Evolutionary conservation across 2,888 invertebrate species (phyloP), one percentile per base, ranked within the genome.

Genomic region (Cephus pulcher): DNA sequence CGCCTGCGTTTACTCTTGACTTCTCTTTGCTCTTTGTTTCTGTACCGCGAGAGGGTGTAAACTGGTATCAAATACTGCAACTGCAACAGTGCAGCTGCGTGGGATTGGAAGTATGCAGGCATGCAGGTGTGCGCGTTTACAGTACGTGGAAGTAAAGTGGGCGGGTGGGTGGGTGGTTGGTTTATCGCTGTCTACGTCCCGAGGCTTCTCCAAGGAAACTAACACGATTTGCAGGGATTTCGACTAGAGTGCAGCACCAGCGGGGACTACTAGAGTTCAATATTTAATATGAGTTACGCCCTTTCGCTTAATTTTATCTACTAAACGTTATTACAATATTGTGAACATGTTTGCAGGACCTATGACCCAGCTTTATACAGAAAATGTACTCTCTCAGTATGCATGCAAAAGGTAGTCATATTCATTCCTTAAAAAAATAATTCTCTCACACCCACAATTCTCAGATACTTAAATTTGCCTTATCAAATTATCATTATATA

Each of bases 361-460:
- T 85, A 86, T 86, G 86, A 87, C 84, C 84, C 85, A 85, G 85
- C 86, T 87, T 87, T 86, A 83, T 87, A 87, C 85, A 86, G 85
- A 85, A 82, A 87, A 86, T 87, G 84, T 86, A 56, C 56, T 56
- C 86, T 86, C 85, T 86, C 85, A 86, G 84, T 85, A 87, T 87
- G 86, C 86, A 87, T 87, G 86, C 83, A 79, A 86, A 87, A 87
- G 87, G 87, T 87, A 87, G 87, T 86, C 80, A 78, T 85, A 76
- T 71, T 84, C 80, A 84, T 85, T 84, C 80, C 84, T 84, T 84
- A 75, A 81, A 32, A 30, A 32, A 56, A 56, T 56, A 40, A 40
- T 56, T 56, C 56, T 56, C 9, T 56, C 56, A 0, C 23, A 9
- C 23, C 56, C 56, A 9, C 6, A 56, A 23, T 23, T 56, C 9